Evolutionary conservation across 2,797 vertebrate species (phyloP).

Genomic region (Neostethus bicornis): DNA sequence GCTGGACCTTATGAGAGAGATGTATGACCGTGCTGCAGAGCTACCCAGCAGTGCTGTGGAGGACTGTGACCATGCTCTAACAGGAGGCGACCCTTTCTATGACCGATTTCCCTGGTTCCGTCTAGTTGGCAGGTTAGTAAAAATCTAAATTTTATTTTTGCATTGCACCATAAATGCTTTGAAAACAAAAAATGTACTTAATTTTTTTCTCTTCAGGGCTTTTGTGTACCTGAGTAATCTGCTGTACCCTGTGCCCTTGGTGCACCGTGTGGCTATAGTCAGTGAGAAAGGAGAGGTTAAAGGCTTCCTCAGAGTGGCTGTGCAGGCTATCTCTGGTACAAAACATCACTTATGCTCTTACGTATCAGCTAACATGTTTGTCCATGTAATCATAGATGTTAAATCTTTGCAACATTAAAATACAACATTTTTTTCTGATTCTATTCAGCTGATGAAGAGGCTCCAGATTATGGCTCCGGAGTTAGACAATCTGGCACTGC

Average conservation of each 20-base stretch:
- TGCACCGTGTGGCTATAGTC: conserved; percentile 95
- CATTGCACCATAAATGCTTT: neutral
- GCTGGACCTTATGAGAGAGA: conserved; percentile 96
- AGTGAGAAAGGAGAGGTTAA: conserved; percentile 98
- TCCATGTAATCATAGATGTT: neutral
- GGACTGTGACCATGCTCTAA: conserved; percentile 94
- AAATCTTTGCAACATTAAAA: neutral
- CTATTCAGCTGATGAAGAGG: conserved; percentile 91
- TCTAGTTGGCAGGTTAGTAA: conserved; percentile 92
- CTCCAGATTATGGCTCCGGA: conserved; percentile 94
- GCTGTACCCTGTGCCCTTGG: conserved; percentile 94
- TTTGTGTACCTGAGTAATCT: conserved; percentile 98
- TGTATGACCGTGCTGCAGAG: conserved; percentile 96
- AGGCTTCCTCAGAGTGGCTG: conserved; percentile 94
- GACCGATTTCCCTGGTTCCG: conserved; percentile 99
- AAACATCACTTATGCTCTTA: neutral
- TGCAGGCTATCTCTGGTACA: conserved; percentile 96
- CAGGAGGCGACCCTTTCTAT: conserved; percentile 96
- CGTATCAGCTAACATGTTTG: neutral
- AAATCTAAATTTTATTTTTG: neutral
- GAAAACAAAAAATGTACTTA: neutral
- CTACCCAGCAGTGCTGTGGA: conserved; percentile 92
- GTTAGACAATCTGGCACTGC: conserved; percentile 95
- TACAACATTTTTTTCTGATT: conserved; percentile 12
- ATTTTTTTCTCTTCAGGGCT: conserved; percentile 82